phyloP scores from a whole-genome alignment of 2,113 vertebrate genomes.

The Cettia cetti region DNA sequence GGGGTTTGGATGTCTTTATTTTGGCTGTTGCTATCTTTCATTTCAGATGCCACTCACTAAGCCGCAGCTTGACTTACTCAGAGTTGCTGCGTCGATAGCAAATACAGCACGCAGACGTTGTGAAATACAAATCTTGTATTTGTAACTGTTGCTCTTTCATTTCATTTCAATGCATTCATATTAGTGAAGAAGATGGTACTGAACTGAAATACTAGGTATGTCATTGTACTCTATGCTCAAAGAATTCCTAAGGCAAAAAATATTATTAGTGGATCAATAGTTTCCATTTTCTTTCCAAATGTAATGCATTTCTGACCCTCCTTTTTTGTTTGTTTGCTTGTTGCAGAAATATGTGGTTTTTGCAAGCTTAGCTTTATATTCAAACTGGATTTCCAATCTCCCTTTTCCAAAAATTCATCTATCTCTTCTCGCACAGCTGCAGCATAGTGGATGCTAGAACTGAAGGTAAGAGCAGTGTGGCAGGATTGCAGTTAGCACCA shows the following conservation, averaged over 20 bases:
- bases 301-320: neutral
- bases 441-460: neutral
- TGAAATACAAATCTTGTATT: neutral
- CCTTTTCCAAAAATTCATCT: neutral
- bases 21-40: neutral
- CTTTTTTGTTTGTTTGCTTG: neutral
- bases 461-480: neutral
- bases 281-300: slow-evolving; percentile 30
- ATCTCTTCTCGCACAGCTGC: neutral
- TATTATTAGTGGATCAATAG: neutral
- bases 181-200: neutral
- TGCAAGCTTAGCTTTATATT: neutral
- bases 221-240: neutral
- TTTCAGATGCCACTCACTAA: neutral
- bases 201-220: neutral
- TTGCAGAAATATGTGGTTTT: neutral
- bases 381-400: neutral
- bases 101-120: neutral
- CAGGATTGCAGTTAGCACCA: neutral
- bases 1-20: neutral
- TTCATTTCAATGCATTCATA: neutral
- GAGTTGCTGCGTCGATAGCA: neutral
- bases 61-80: neutral
- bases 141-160: neutral
- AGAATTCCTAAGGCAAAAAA: neutral